These are phyloP conservation scores for Araneus ventricosus DNA, from an alignment of 1,140 invertebrate species.

Conservation along the genomic window DNA sequence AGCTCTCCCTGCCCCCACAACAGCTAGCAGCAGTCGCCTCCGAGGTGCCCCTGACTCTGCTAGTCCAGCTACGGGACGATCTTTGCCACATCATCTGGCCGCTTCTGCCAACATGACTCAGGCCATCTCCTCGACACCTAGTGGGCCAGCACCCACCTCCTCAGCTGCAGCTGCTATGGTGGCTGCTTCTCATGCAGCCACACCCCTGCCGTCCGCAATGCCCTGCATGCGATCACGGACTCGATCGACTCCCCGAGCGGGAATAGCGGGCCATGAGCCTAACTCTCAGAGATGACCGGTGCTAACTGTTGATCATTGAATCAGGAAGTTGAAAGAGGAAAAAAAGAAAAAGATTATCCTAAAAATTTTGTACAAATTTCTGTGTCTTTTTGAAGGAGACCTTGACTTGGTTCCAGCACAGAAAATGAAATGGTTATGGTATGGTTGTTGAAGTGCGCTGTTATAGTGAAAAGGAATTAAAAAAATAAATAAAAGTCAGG, in stretches of 20 bases:
- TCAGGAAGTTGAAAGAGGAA: background rate
- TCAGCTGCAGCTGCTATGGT: conserved; percentile 44
- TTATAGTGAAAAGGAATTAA: background rate
- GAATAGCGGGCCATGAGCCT: conserved; percentile 60
- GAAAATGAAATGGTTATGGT: background rate
- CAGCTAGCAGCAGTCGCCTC: conserved; percentile 73
- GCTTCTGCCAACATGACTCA: conserved; percentile 44
- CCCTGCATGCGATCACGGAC: conserved; percentile 74
- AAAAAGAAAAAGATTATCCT: background rate
- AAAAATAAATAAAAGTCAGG: background rate
- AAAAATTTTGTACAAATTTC: background rate
- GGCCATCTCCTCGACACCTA: conserved; percentile 39
- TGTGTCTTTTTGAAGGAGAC: background rate
- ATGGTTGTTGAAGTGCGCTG: background rate
- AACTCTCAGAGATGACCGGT: conserved; percentile 68
- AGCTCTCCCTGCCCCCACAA: conserved; percentile 72
- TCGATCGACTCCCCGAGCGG: conserved; percentile 71
- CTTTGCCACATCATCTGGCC: conserved; percentile 68
- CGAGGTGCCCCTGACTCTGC: conserved; percentile 73
- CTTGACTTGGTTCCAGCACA: conserved; percentile 19
- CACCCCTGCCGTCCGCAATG: conserved; percentile 54
- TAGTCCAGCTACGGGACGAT: conserved; percentile 73
- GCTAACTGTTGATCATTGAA: conserved; percentile 22
- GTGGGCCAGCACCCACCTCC: background rate
- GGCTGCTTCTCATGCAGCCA: conserved; percentile 31